Conservation (phyloP, 2,113 vertebrate genomes). For the Piaya cayana region DNA sequence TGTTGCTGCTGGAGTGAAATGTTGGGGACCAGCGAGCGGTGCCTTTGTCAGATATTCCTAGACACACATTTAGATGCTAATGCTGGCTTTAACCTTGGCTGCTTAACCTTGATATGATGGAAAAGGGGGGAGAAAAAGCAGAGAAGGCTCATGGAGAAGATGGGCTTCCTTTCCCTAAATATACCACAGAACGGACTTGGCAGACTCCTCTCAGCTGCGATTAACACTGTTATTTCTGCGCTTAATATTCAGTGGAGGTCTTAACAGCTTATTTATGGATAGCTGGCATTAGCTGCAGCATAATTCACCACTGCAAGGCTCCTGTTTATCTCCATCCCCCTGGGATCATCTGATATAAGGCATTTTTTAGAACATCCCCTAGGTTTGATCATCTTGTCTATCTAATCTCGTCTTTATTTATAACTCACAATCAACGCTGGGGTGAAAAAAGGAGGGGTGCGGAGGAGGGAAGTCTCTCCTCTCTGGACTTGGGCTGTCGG, state of each 20-base stretch:
- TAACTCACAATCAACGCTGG: background rate
- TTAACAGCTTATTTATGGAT: constrained; percentile 27
- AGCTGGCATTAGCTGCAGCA: background rate
- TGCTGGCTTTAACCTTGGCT: constrained; percentile 34
- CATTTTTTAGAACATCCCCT: background rate
- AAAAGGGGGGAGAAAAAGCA: background rate
- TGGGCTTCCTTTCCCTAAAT: background rate
- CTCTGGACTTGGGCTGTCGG: background rate
- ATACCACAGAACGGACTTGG: background rate
- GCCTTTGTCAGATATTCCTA: constrained; percentile 27
- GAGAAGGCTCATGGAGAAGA: background rate
- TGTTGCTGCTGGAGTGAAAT: background rate
- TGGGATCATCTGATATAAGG: background rate
- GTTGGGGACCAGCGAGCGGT: background rate
- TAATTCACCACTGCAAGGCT: background rate
- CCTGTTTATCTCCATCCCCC: constrained; percentile 17
- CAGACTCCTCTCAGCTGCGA: background rate
- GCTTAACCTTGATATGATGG: constrained; percentile 38
- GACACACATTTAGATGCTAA: constrained; percentile 26
- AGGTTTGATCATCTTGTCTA: background rate
- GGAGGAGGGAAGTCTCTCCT: background rate
- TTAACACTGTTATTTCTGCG: background rate
- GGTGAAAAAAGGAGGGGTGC: background rate
- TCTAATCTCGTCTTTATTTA: background rate
- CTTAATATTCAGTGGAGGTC: background rate